These are phyloP conservation scores for Griposia aprilina DNA, from an alignment of 2,888 invertebrate genomes.

Conservation along the genomic window DNA sequence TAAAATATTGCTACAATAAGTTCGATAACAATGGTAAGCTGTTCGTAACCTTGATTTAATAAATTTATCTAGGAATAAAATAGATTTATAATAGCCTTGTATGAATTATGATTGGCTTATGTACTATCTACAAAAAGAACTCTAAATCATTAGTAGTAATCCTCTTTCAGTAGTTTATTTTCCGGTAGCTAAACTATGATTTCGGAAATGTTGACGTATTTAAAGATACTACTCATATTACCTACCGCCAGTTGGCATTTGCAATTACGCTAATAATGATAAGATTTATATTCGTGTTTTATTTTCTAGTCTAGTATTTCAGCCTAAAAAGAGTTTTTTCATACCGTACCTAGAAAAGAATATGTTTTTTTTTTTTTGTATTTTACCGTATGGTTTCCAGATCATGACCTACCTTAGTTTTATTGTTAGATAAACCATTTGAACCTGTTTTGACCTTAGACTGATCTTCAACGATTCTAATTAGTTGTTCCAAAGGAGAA, in stretches of 20 bases:
- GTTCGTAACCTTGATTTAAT: not conserved
- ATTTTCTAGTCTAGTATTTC: not conserved
- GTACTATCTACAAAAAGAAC: too few species aligned
- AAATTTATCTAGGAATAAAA: not conserved
- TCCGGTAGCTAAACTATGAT: too few species aligned
- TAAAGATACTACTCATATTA: not conserved
- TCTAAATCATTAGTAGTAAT: too few species aligned
- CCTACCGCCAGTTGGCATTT: not conserved
- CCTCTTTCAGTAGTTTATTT: too few species aligned
- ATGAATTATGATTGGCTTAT: too few species aligned
- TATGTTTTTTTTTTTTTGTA: not conserved
- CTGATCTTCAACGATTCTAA: not conserved
- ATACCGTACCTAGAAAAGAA: not conserved
- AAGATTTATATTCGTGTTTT: not conserved
- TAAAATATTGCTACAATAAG: not conserved
- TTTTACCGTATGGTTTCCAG: too few species aligned
- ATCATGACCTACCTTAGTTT: not conserved
- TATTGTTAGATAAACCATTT: not conserved
- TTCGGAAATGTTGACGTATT: too few species aligned
- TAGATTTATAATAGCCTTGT: not conserved
- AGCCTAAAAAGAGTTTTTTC: not conserved
- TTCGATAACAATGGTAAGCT: slow-evolving; percentile 6
- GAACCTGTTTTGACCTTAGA: not conserved
- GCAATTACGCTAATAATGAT: too few species aligned
- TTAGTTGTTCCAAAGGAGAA: not conserved